A percentile compares a stretch with the other conserved stretches of the same genome.
phyloP scores from a whole-genome alignment of 2,113 vertebrate genomes.

The Xenopus tropicalis region UCB_Xtro_10.0 CM004450.2:84957501-84958000 shows the following conservation, averaged over 20 bases:
- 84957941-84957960: no score
- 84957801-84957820: slow-evolving; percentile 2
- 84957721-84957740: slow-evolving; percentile 6
- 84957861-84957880: slow-evolving; percentile 19
- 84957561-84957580: slow-evolving; percentile 9
- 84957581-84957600: slow-evolving; percentile 1
- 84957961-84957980: no score
- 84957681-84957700: slow-evolving; percentile 3
- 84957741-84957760: not conserved
- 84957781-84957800: slow-evolving; percentile 7
- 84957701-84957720: slow-evolving; percentile 4
- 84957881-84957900: slow-evolving; percentile 7
- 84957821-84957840: not conserved
- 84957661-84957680: slow-evolving; percentile 14
- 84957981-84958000: no score
- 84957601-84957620: not conserved
- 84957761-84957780: slow-evolving; percentile 13
- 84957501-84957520: not conserved
- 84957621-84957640: slow-evolving; percentile 11
- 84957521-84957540: not conserved
- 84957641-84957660: slow-evolving; percentile 8
- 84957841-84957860: not conserved
- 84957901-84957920: not conserved
- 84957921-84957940: no score
- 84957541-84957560: not conserved